Percentiles rank a stretch among this genome's conserved stretches.
These are phyloP conservation scores for Rhodinocichla rosea DNA, from an alignment of 2,113 vertebrate genomes.

Conservation along the genomic window DNA sequence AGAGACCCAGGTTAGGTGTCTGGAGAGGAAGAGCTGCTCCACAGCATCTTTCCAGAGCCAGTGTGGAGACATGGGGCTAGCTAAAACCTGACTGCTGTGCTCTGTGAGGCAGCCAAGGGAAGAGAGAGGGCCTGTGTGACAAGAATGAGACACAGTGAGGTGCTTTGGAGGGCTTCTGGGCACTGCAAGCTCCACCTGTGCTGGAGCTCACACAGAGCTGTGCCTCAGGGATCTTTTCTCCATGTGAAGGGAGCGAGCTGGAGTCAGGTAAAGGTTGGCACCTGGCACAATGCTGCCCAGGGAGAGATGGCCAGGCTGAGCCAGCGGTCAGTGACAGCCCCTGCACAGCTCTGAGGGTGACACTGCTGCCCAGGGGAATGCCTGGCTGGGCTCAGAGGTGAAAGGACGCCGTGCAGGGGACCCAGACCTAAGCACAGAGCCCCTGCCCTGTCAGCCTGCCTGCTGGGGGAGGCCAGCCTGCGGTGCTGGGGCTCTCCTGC, in stretches of 20 bases:
- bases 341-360: accelerated
- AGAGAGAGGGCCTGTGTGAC: background rate
- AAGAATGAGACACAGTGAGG: background rate
- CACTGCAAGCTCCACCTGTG: background rate
- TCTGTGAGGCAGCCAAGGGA: background rate
- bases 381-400: background rate
- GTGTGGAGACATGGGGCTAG: accelerated
- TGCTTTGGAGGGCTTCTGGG: background rate
- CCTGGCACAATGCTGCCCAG: background rate
- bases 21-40: background rate
- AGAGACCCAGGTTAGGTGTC: background rate
- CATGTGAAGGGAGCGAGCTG: background rate
- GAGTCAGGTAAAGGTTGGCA: background rate
- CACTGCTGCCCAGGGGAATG: accelerated
- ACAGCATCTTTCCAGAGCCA: background rate
- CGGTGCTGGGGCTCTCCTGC: accelerated
- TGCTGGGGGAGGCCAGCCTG: too few relatives aligned
- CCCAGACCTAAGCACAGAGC: background rate
- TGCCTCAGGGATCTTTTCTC: background rate
- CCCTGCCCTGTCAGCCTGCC: accelerated
- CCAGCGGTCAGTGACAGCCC: background rate
- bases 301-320: background rate
- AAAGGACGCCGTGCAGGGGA: background rate
- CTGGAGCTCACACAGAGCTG: background rate
- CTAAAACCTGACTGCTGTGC: background rate